Evolutionary conservation across 1,140 invertebrate species (phyloP).

Genomic region (Pseudomyrmex dendroicus): DNA sequence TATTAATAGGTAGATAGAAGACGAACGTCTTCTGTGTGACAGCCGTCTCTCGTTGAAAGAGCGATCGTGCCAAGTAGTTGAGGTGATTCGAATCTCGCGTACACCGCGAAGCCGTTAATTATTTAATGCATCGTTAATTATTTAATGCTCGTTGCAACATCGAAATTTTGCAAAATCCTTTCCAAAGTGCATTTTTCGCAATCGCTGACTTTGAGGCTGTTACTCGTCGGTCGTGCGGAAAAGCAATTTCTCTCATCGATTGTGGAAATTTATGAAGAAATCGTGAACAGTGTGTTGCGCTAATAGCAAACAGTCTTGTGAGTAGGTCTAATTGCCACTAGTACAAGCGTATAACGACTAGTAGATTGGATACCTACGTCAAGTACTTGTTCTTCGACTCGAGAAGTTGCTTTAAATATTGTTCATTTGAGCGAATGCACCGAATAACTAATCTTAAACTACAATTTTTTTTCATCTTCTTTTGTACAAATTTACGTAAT

Average conservation of each 20-base stretch:
- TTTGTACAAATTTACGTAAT: not conserved
- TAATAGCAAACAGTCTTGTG: not conserved
- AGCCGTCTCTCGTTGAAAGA: slow-evolving; percentile 3
- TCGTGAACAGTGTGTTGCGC: not conserved
- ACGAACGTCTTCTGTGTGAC: slow-evolving; percentile 40
- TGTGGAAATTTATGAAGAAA: not conserved
- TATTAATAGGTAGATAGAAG: slow-evolving; percentile 59
- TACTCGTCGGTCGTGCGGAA: not conserved
- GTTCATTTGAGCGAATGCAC: not conserved
- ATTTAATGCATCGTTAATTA: slow-evolving; percentile 42
- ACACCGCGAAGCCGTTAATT: slow-evolving; percentile 27
- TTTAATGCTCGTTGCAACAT: not conserved
- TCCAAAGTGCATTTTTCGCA: not conserved
- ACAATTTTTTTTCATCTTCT: not conserved
- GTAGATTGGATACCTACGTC: not conserved
- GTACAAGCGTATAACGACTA: not conserved
- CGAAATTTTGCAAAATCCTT: slow-evolving; percentile 17
- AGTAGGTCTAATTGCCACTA: slow-evolving; percentile 13
- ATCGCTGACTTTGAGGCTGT: not conserved
- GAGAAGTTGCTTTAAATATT: not conserved
- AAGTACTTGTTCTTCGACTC: not conserved
- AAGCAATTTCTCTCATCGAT: not conserved
- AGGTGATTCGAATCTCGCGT: slow-evolving; percentile 45
- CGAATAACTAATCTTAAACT: too few species aligned
- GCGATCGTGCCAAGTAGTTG: slow-evolving; percentile 50